Evolutionary conservation across 2,888 invertebrate genomes (phyloP), one percentile per base, ranked within the genome.

Genomic region (Apotomis turbidana): DNA sequence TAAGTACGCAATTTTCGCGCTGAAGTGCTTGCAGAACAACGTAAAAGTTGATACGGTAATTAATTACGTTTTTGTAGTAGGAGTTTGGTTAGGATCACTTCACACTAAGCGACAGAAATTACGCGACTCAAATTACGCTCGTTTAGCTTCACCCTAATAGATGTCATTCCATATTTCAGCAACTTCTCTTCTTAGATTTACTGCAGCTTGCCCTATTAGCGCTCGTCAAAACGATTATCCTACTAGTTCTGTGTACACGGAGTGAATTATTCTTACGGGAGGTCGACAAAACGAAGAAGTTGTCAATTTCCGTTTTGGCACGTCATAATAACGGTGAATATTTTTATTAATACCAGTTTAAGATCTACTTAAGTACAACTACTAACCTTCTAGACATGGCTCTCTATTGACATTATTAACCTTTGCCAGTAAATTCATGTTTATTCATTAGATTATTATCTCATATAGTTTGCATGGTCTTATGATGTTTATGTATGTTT

Each of bases 191-290:
- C 6, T 36, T 61, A 13, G 68, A 69, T 49, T 55, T 61, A 13
- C 8, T 61, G 44, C 54, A 60, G 6, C 12, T 61, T 49, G 13
- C 13, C 0, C n/a, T 54, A 12, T 13, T 69, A 15, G 44, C 54
- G 3, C 46, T 54, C 10, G 6, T 54, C 4, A 69, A 61, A 44
- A 5, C 27, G 9, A 36, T 61, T n/a, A 36, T 59, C 10, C 46
- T 69, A 13, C 3, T 61, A 5, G 5, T 5, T 36, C 38, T 64
- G 13, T 62, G 71, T 52, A 10, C 57, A 12, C 55, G 57, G n/a
- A 58, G 46, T n/a, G 68, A 71, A 41, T 13, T 60, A 52, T 68
- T 72, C 51, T 58, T 58, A 8, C 67, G 71, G 8, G 68, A 68
- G 41, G 44, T 63, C 8, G 9, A 63, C n/a, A 36, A 68, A 15